A percentile compares a stretch with the other conserved stretches of the same genome.
phyloP scores from a whole-genome alignment of 2,888 invertebrate species.

The Synanthedon formicaeformis region DNA sequence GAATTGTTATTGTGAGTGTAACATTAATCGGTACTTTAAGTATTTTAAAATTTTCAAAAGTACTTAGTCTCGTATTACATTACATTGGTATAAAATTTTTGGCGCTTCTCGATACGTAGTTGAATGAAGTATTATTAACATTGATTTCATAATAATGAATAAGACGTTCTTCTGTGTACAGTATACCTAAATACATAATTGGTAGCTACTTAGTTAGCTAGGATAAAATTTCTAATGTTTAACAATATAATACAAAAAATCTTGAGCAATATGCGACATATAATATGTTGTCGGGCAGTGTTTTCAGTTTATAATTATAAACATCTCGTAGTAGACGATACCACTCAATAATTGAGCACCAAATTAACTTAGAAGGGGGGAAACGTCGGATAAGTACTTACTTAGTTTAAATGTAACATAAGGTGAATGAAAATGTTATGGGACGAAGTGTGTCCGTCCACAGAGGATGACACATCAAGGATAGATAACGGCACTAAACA shows the following conservation, averaged over 20 bases:
- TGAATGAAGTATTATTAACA: slow-evolving; percentile 23
- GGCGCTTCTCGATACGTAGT: slow-evolving; percentile 51
- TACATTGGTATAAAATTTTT: slow-evolving; percentile 23
- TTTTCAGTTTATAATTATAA: slow-evolving; percentile 34
- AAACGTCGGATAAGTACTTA: too few species aligned
- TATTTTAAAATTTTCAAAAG: slow-evolving; percentile 42
- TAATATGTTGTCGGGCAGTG: slow-evolving; percentile 36
- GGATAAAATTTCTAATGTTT: slow-evolving; percentile 60
- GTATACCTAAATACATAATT: slow-evolving; percentile 39
- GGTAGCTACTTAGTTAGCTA: slow-evolving; percentile 61
- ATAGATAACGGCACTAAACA: background rate
- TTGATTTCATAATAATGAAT: slow-evolving; percentile 37
- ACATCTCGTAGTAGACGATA: slow-evolving; percentile 31
- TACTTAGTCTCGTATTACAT: slow-evolving; percentile 20
- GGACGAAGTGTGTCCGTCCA: slow-evolving; percentile 2
- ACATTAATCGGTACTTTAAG: slow-evolving; percentile 52
- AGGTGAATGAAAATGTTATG: background rate
- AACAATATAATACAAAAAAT: slow-evolving; percentile 49
- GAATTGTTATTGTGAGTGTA: slow-evolving; percentile 69
- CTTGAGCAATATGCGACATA: slow-evolving; percentile 43
- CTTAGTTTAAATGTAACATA: too few species aligned
- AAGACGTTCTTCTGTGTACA: slow-evolving; percentile 63
- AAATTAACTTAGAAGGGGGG: slow-evolving; percentile 27
- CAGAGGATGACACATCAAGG: background rate
- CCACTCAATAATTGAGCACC: slow-evolving; percentile 55